Conservation (phyloP, 1,140 invertebrate genomes). For the Eumaeus atala region DNA sequence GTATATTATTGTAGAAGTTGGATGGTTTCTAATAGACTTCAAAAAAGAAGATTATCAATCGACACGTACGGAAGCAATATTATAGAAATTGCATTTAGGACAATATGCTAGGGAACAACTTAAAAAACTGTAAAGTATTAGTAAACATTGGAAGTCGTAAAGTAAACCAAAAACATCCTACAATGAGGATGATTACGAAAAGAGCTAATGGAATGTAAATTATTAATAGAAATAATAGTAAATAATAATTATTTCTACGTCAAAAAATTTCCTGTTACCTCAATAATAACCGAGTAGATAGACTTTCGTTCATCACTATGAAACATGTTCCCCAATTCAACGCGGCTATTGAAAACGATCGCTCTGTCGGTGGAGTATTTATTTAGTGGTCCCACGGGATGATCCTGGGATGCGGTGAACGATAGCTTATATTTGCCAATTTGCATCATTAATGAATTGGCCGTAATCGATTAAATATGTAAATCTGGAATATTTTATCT, state of each 20-base stretch:
- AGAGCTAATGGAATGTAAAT: not conserved
- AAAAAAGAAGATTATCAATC: too few relatives aligned
- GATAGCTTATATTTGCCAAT: slow-evolving; percentile 55
- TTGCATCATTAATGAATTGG: slow-evolving; percentile 53
- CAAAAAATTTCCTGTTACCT: not conserved
- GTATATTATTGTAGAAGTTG: too few relatives aligned
- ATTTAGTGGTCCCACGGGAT: slow-evolving; percentile 44
- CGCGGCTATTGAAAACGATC: slow-evolving; percentile 41
- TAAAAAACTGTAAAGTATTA: too few relatives aligned
- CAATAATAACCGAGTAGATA: slow-evolving; percentile 12
- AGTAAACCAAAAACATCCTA: too few relatives aligned
- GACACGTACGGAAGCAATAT: too few relatives aligned
- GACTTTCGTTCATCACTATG: slow-evolving; percentile 29
- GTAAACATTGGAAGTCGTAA: too few relatives aligned
- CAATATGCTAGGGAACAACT: too few relatives aligned
- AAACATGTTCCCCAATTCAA: slow-evolving; percentile 36
- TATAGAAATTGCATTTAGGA: too few relatives aligned
- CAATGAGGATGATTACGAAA: too few relatives aligned
- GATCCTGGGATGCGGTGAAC: slow-evolving; percentile 30
- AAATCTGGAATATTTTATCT: slow-evolving; percentile 28
- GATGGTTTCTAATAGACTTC: too few relatives aligned
- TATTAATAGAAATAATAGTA: too few relatives aligned
- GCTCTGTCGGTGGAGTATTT: slow-evolving; percentile 43
- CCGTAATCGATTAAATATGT: slow-evolving; percentile 52
- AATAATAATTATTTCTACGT: not conserved